Base-by-base conservation (phyloP, 2,113 vertebrate species). In the Papio anubis region DNA sequence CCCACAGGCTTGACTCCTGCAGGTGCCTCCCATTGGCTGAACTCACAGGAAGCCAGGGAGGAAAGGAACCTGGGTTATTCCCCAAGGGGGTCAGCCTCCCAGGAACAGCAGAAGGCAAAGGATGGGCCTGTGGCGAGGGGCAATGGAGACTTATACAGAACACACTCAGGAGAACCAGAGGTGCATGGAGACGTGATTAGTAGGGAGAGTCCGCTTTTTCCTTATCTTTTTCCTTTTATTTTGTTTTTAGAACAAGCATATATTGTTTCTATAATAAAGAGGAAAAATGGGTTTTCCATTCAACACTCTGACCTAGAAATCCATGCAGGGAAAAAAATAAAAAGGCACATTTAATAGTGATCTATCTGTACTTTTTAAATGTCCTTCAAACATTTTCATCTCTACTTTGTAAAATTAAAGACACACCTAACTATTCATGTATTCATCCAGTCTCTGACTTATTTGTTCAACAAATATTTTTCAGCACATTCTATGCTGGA, bases 381-480 rank as follows among this genome's bases (percentile, higher is more conserved):
- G 79, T 86, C 40, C 66, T 76, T 88, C 59, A 64, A 57, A n/a
- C 5, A 0, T 72, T 81, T 93, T 82, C 17, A 13, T 64, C 75
- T 90, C 43, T 20, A 90, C 40, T 18, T 43, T 75, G 17, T 35
- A 48, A 57, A 94, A 55, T 38, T 8, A 32, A 75, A 52, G 30
- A 59, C 76, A 72, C 35, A 79, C 16, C 45, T 92, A 57, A 72
- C 38, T 52, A 48, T 81, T 81, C 57, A 17, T 52, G 35, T 73
- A 14, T 59, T 76, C 45, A 25, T 55, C 61, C 25, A 59, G 27
- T 40, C 38, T 32, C 57, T n/a, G 59, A 48, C 18, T 55, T 45
- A 48, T 23, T 93, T 57, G 59, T 21, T 93, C 72, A 64, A 27
- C 52, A 92, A 72, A 59, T 68, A 45, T 27, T 91, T 97, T 40